A percentile compares a stretch with the other conserved stretches of the same genome.
Conservation (phyloP, 37 sponge, comb jelly and placozoan genomes). For the Beroe ovata region DNA sequence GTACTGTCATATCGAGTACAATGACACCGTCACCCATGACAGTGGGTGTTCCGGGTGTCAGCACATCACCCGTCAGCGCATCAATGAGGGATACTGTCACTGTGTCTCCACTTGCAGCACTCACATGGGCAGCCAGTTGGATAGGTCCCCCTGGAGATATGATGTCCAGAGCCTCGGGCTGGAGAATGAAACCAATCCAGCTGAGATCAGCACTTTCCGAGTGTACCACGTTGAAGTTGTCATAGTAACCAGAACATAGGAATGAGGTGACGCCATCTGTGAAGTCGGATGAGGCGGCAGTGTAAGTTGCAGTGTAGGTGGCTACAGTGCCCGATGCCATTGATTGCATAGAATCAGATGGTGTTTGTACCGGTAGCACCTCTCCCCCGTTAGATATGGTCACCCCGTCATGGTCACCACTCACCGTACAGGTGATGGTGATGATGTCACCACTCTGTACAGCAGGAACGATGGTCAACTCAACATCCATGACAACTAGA, state of each 20-base stretch:
- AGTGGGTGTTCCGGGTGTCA: neutral
- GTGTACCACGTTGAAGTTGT: constrained; percentile 18
- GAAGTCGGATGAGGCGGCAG: neutral
- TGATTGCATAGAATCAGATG: neutral
- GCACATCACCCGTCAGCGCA: neutral
- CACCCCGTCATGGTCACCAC: constrained; percentile 17
- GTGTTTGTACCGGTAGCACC: neutral
- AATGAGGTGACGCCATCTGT: neutral
- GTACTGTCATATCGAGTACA: neutral
- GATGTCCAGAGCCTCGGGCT: neutral
- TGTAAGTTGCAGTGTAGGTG: neutral
- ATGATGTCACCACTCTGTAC: neutral
- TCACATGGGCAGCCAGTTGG: neutral
- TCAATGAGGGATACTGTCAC: neutral
- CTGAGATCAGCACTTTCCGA: neutral
- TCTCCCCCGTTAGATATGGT: constrained; percentile 3
- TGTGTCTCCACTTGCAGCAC: neutral
- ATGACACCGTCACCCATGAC: neutral
- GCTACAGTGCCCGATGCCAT: neutral
- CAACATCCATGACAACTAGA: constrained; percentile 1
- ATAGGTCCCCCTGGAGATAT: neutral
- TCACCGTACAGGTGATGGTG: neutral
- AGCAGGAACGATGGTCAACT: neutral
- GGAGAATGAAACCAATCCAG: neutral
- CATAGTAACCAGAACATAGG: neutral